Conservation (phyloP, 2,797 vertebrate species). For the Microctenopoma steveboyesi region DNA sequence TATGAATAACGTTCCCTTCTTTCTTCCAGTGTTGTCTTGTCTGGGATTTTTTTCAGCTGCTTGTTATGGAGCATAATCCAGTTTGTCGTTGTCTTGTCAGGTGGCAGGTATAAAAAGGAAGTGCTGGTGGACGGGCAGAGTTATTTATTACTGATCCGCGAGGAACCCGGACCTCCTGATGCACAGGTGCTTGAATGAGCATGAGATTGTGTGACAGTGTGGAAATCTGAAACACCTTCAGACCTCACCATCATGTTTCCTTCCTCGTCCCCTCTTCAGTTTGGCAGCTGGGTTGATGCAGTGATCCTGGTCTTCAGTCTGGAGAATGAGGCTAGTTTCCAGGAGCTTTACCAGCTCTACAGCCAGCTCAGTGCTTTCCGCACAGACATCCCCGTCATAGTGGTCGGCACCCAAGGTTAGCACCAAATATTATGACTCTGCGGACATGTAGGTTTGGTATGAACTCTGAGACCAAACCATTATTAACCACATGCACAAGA, state of each 20-base stretch:
- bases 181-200: slow-evolving; percentile 83
- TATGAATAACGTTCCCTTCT: neutral
- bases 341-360: slow-evolving; percentile 89
- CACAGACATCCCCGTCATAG: slow-evolving; percentile 87
- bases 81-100: slow-evolving; percentile 72
- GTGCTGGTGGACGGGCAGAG: slow-evolving; percentile 92
- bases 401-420: slow-evolving; percentile 96
- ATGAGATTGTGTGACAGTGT: slow-evolving; percentile 12
- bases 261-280: slow-evolving; percentile 75
- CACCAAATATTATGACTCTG: too few relatives aligned
- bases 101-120: slow-evolving; percentile 94
- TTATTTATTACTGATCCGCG: slow-evolving; percentile 92
- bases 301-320: slow-evolving; percentile 95
- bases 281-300: slow-evolving; percentile 94
- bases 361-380: slow-evolving; percentile 84
- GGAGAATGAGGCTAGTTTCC: slow-evolving; percentile 94
- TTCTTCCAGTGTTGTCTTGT: too few relatives aligned
- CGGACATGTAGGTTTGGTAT: neutral
- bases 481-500: too few relatives aligned
- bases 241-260: neutral
- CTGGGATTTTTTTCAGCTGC: slow-evolving; percentile 5
- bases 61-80: neutral
- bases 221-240: neutral
- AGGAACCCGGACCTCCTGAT: slow-evolving; percentile 90
- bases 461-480: too few relatives aligned